phyloP scores from a whole-genome alignment of 1,140 invertebrate genomes.

The Eupeodes corollae region DNA sequence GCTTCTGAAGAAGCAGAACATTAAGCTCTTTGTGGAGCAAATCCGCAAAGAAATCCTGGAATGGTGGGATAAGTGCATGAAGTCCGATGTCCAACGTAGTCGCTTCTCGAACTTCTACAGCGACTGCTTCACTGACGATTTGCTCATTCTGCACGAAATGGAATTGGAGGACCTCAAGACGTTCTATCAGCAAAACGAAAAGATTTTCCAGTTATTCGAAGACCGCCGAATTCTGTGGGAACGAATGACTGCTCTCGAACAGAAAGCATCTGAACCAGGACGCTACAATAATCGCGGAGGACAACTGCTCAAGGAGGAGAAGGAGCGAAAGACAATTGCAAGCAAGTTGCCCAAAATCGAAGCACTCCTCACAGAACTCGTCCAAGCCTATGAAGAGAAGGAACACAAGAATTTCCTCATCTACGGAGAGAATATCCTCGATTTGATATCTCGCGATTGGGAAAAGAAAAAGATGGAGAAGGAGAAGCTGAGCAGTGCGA shows the following conservation, averaged over 20 bases:
- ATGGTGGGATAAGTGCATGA: conserved; percentile 63
- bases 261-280: conserved; percentile 60
- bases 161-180: conserved; percentile 56
- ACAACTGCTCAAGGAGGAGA: conserved; percentile 70
- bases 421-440: conserved; percentile 45
- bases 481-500: conserved; percentile 17
- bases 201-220: conserved; percentile 51
- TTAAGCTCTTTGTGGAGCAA: conserved; percentile 56
- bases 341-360: conserved; percentile 59
- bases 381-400: conserved; percentile 41
- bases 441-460: conserved; percentile 45
- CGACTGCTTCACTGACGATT: conserved; percentile 59
- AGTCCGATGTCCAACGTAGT: conserved; percentile 46
- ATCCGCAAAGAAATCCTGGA: conserved; percentile 52
- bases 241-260: conserved; percentile 57
- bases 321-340: conserved; percentile 58
- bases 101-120: conserved; percentile 49
- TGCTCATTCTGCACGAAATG: conserved; percentile 59
- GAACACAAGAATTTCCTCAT: conserved; percentile 45
- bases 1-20: conserved; percentile 49
- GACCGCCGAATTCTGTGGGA: conserved; percentile 51
- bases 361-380: conserved; percentile 43
- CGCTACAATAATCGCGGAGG: conserved; percentile 76
- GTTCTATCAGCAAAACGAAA: conserved; percentile 55
- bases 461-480: conserved; percentile 39